A percentile compares a stretch with the other conserved stretches of the same genome.
Conservation (phyloP, 2,113 vertebrate species). For the Amia ocellicauda region DNA sequence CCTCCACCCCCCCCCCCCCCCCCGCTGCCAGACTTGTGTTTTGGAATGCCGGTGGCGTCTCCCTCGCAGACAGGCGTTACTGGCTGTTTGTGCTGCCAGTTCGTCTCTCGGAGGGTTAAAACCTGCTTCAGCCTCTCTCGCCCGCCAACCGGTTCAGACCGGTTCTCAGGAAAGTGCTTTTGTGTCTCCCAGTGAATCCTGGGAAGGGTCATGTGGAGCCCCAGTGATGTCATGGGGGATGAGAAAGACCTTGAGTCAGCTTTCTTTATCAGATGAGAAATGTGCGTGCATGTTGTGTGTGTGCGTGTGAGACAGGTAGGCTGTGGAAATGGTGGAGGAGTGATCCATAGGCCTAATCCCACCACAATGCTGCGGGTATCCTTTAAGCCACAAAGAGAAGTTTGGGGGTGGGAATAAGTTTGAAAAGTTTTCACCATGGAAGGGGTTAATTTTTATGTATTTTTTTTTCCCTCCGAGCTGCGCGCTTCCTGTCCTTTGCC, state of each 20-base stretch:
- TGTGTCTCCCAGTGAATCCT: slow-evolving; percentile 80
- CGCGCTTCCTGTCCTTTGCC: slow-evolving; percentile 42
- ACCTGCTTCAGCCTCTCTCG: slow-evolving; percentile 70
- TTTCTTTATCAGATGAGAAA: slow-evolving; percentile 48
- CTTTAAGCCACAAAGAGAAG: background rate
- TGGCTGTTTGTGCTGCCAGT: slow-evolving; percentile 32
- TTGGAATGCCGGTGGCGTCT: slow-evolving; percentile 56
- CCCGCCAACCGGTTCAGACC: slow-evolving; percentile 78
- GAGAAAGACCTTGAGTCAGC: slow-evolving; percentile 75
- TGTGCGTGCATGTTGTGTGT: slow-evolving; percentile 22
- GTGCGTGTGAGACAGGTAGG: slow-evolving; percentile 12
- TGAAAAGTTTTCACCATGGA: background rate
- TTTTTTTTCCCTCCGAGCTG: slow-evolving; percentile 10
- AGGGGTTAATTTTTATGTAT: slow-evolving; percentile 52
- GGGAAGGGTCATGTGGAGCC: slow-evolving; percentile 82
- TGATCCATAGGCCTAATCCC: too few relatives aligned
- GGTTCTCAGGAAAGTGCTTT: slow-evolving; percentile 84
- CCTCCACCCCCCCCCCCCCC: slow-evolving; percentile 17
- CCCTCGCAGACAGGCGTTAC: slow-evolving; percentile 27
- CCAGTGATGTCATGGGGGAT: slow-evolving; percentile 75
- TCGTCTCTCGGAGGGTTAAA: slow-evolving; percentile 72
- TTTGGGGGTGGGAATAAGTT: slow-evolving; percentile 25
- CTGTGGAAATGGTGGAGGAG: background rate
- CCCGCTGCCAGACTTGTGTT: slow-evolving; percentile 41
- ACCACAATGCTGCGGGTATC: too few relatives aligned